Conservation (phyloP, 2,888 invertebrate species). For the Glaucopsyche alexis region DNA sequence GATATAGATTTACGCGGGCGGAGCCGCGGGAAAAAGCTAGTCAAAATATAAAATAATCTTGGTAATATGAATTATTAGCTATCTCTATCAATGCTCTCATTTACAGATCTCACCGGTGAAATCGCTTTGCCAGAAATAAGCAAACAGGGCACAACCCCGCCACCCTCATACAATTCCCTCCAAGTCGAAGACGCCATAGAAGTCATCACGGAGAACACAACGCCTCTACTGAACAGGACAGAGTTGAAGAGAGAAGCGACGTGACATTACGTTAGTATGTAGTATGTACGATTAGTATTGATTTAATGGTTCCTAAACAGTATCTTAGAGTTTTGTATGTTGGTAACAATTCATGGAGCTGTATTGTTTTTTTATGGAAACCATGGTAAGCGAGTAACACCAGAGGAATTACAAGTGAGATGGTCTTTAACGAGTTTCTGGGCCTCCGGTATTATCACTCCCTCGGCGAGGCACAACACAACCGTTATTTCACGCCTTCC, state of each 20-base stretch:
- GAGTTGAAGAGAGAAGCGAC: constrained; percentile 37
- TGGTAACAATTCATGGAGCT: not conserved
- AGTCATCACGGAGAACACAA: constrained; percentile 50
- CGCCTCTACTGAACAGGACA: constrained; percentile 37
- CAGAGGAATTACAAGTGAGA: no score
- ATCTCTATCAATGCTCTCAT: constrained; percentile 19
- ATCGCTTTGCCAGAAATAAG: constrained; percentile 56
- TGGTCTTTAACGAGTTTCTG: no score
- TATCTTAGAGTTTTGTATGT: not conserved
- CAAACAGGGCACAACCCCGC: constrained; percentile 50
- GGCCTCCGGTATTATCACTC: no score
- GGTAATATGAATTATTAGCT: no score
- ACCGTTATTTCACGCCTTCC: no score
- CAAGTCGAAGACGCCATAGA: constrained; percentile 54
- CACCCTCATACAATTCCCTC: constrained; percentile 62
- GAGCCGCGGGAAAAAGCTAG: no score
- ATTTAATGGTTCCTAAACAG: constrained; percentile 14
- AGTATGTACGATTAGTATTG: constrained; percentile 12
- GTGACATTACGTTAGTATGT: constrained; percentile 34
- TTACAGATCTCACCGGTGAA: constrained; percentile 65
- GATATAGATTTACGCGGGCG: no score
- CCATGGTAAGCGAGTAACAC: not conserved
- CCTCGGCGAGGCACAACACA: no score
- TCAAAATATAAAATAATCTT: no score
- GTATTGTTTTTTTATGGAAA: not conserved